phyloP scores from a whole-genome alignment of 37 sponge, comb jelly and placozoan genomes.

The Ephydatia muelleri region DNA sequence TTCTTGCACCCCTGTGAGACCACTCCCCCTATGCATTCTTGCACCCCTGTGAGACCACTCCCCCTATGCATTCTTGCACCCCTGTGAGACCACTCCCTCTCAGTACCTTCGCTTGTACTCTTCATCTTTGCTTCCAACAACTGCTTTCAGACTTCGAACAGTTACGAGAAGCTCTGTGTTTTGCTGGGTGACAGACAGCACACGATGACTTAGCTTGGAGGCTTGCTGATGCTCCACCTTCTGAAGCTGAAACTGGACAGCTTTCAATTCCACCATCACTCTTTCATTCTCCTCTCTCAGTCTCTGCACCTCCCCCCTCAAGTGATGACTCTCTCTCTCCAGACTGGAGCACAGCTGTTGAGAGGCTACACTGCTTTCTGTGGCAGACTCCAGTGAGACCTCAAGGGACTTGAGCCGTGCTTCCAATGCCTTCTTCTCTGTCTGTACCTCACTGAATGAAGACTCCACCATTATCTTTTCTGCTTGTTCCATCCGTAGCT shows the following conservation, averaged over 20 bases:
- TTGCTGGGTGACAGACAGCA: slow-evolving; percentile 24
- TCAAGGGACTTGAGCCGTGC: slow-evolving; percentile 23
- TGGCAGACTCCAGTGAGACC: slow-evolving; percentile 12
- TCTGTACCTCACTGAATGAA: neutral
- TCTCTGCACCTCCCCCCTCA: slow-evolving; percentile 14
- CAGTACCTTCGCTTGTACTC: slow-evolving; percentile 18
- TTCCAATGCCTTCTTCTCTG: slow-evolving; percentile 19
- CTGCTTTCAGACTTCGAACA: slow-evolving; percentile 17
- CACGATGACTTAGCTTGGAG: slow-evolving; percentile 24
- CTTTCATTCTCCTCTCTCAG: slow-evolving; percentile 41
- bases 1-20: too few relatives aligned
- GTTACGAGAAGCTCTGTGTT: slow-evolving; percentile 26
- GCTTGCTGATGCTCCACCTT: slow-evolving; percentile 44
- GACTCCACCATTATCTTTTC: slow-evolving; percentile 4
- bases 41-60: too few relatives aligned
- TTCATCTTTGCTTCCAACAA: slow-evolving; percentile 26
- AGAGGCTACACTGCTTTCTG: slow-evolving; percentile 32
- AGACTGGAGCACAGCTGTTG: slow-evolving; percentile 39
- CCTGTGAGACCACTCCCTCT: neutral
- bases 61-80: too few relatives aligned
- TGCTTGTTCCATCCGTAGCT: slow-evolving; percentile 8
- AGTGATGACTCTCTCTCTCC: slow-evolving; percentile 35
- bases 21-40: too few relatives aligned
- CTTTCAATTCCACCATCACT: slow-evolving; percentile 33
- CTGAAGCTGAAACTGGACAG: slow-evolving; percentile 20